These are phyloP conservation scores for Aplysia californica DNA, from an alignment of 1,140 invertebrate species.

Conservation along the genomic window DNA sequence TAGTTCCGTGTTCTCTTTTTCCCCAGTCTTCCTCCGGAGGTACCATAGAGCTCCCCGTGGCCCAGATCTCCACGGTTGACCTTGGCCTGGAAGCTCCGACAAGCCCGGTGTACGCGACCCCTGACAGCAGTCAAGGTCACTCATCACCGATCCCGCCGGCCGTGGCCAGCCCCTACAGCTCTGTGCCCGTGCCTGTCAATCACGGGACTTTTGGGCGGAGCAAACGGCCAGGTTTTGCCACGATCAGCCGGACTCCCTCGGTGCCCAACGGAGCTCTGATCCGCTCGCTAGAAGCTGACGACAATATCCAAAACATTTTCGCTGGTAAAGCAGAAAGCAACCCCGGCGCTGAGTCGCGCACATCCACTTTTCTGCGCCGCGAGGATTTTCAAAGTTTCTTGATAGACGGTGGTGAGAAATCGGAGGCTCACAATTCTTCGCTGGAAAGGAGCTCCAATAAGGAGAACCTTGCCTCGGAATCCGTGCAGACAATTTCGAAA, in stretches of 20 bases:
- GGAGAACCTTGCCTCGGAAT: no score
- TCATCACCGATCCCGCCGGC: not conserved
- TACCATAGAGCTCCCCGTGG: slow-evolving; percentile 1
- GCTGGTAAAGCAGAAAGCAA: no score
- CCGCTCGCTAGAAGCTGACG: not conserved
- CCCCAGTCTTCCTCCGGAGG: no score
- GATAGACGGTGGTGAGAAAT: slow-evolving; percentile 7
- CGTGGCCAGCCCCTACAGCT: slow-evolving; percentile 29
- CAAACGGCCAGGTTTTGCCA: slow-evolving; percentile 26
- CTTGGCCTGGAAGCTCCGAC: slow-evolving; percentile 30
- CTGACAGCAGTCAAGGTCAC: slow-evolving; percentile 25
- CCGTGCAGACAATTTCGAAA: no score
- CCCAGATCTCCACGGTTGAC: slow-evolving; percentile 40
- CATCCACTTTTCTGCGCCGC: not conserved
- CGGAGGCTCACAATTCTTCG: not conserved
- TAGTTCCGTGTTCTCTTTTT: no score
- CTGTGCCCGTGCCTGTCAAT: slow-evolving; percentile 7
- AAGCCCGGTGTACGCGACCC: slow-evolving; percentile 37
- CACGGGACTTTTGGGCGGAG: no score
- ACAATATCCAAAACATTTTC: not conserved
- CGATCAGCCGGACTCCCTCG: slow-evolving; percentile 26
- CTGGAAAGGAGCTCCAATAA: no score
- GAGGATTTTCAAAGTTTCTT: slow-evolving; percentile 17
- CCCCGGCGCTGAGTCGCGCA: not conserved
- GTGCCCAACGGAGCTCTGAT: slow-evolving; percentile 9